Evolutionary conservation across 1,140 invertebrate species (phyloP).

Genomic region (Teleopsis dalmanni): DNA sequence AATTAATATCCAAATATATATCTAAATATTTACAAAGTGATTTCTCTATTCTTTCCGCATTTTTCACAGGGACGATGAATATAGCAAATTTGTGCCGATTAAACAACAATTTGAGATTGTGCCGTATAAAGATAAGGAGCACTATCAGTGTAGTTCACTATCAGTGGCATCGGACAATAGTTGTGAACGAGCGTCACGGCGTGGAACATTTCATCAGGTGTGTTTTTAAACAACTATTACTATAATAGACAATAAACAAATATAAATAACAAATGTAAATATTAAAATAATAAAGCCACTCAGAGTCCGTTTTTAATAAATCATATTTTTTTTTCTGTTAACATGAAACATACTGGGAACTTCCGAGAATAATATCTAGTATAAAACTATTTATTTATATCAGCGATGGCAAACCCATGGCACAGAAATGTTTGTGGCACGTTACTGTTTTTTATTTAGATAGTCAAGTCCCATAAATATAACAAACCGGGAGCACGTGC

Average conservation of each 20-base stretch:
- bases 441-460: no score
- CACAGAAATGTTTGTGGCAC: no score
- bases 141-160: neutral
- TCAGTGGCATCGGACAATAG: neutral
- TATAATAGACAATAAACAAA: neutral
- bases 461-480: no score
- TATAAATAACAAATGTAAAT: conserved; percentile 1
- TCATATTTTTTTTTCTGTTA: no score
- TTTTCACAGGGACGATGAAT: conserved; percentile 30
- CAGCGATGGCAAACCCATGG: no score
- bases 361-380: no score
- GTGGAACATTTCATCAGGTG: conserved; percentile 31
- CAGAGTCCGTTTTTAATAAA: no score
- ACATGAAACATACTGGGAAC: no score
- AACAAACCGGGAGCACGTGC: no score
- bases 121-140: conserved; percentile 11
- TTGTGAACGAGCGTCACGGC: conserved; percentile 9
- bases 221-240: no score
- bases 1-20: conserved; percentile 1
- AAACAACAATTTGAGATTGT: conserved; percentile 30
- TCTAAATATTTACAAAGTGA: neutral
- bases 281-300: no score
- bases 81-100: conserved; percentile 30
- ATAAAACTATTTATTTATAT: no score
- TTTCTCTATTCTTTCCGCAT: neutral